Evolutionary conservation across 2,113 vertebrate species (phyloP).

Genomic region (Muntiacus muntjak): DNA sequence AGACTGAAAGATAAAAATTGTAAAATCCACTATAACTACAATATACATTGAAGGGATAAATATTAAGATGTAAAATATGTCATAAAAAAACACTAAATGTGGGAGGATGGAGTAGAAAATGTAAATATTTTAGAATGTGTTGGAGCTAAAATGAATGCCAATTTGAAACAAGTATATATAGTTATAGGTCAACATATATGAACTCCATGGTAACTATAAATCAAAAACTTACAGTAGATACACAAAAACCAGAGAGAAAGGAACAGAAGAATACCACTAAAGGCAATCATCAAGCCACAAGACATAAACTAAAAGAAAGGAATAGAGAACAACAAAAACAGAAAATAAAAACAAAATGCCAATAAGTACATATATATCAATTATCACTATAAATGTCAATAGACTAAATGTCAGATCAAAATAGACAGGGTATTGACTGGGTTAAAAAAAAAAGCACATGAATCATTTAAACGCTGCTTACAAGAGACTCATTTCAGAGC

Average conservation of each 20-base stretch:
- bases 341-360: background rate
- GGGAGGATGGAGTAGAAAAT: background rate
- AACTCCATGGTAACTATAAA: background rate
- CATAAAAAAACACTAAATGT: background rate
- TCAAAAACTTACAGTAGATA: background rate
- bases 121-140: background rate
- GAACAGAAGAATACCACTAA: background rate
- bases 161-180: background rate
- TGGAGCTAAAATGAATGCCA: background rate
- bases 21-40: background rate
- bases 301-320: background rate
- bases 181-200: background rate
- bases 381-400: background rate
- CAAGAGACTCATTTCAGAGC: background rate
- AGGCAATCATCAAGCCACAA: background rate
- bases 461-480: background rate
- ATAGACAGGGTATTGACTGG: background rate
- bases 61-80: background rate
- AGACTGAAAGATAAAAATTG: background rate
- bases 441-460: background rate
- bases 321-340: background rate
- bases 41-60: background rate
- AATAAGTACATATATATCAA: background rate
- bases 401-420: background rate
- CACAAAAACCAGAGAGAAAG: background rate